Base-by-base conservation (phyloP, 53 echinoderm and acorn worm genomes). In the Temnopleurus reevesii region DNA sequence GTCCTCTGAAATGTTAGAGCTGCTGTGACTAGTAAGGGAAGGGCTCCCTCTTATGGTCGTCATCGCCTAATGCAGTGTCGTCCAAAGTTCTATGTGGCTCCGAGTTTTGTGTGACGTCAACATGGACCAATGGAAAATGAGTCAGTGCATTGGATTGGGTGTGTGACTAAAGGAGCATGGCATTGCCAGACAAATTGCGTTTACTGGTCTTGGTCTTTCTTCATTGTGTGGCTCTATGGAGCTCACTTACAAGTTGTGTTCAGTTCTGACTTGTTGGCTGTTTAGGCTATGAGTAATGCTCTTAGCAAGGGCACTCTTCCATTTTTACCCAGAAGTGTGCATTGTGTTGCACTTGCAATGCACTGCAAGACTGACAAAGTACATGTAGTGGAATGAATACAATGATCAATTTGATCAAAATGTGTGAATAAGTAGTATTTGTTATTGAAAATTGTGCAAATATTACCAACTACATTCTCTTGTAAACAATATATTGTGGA, bases 91-190 rank as follows among this genome's bases (percentile, higher is more conserved):
- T 71, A 21, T 15, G n/a, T 49, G 8, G n/a, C n/a, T 38, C 71
- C n/a, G 41, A 33, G 30, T 71, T n/a, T n/a, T n/a, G n/a, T n/a
- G n/a, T n/a, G n/a, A n/a, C 8, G 41, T 71, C 71, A n/a, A 41
- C 41, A 71, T 41, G 21, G 41, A 41, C 71, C 71, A 41, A 71
- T 38, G 71, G 41, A 23, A 41, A 71, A 28, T 85, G 85, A 85
- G 85, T 85, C 85, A 85, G 85, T 85, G 49, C 28, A 49, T 34
- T 46, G 51, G 79, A n/a, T 79, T 45, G 36, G 12, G 61, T 60
- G 59, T 60, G 45, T 85, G 85, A 85, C 85, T 85, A 85, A 85
- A 18, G 46, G 60, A 59, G 85, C 85, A 60, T 60, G 17, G 85
- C 61, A 60, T 85, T 85, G 49, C 55, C 83, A 33, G 49, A 81